Base-by-base conservation (phyloP, 2,113 vertebrate genomes). In the Amazona guildingii region DNA sequence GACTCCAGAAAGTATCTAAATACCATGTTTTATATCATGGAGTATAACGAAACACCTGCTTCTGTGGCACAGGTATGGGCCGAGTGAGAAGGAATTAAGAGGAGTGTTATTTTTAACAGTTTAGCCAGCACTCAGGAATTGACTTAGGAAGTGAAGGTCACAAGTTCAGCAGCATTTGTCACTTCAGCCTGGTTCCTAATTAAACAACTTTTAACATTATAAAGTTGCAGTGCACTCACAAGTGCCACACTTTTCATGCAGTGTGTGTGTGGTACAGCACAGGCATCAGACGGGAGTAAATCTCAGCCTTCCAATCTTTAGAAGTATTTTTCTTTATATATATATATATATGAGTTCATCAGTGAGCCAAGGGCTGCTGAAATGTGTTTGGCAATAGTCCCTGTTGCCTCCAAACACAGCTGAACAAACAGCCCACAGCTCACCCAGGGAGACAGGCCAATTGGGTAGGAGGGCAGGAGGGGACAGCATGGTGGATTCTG, bases 371-470 rank as follows among this genome's bases (percentile, higher is more conserved):
- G 49, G 28, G 69, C 94, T 95, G 96, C 94, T 75, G 83, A 92
- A 80, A 68, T 80, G 19, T 81, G 51, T 62, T 94, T 92, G 97
- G 95, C 93, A 57, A 48, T 76, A 63, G 83, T 83, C 86, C 86
- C 61, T 75, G 41, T 80, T 80, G 96, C 80, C 79, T 64, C 52
- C 85, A 51, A 57, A 63, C 1, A 27, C 95, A 95, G 95, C 95
- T 94, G 95, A 96, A 89, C 62, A 96, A 88, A 94, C 77, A 95
- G 93, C 39, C 57, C 15, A 10, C 41, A 51, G 91, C 91, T 86
- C 4, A 0, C 62, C 44, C 76, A 41, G 70, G 73, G 77, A 90
- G 91, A 43, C 72, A 46, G 55, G 76, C 69, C 63, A n/a, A 29
- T 4, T 84, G 88, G 55, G 91, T 39, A 72, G 87, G 57, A 76